Evolutionary conservation across 2,113 vertebrate species (phyloP), one percentile per base, ranked within the genome.

Genomic region (Brachionichthys hirsutus): DNA sequence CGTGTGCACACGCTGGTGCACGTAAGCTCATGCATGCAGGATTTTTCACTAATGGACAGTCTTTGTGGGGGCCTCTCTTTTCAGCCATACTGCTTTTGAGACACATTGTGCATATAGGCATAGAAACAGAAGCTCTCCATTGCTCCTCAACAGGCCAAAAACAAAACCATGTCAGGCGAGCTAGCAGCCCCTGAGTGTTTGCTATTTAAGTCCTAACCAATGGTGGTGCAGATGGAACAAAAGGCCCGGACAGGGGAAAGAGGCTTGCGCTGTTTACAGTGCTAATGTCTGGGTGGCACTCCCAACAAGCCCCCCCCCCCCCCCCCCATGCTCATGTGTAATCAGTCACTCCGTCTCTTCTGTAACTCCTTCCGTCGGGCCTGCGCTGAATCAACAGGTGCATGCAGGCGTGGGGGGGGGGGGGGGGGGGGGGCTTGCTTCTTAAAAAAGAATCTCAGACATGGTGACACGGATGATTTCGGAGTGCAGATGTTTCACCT

Each of bases 81-180:
- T 88, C 80, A 89, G 73, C 75, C 58, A 71, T 72, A 70, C 82
- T 85, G 82, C 87, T 84, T 89, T 87, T 84, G 69, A 89, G 80
- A 74, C 78, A 79, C 84, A 78, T 85, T 85, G 77, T 80, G 82
- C 70, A 73, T 16, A 73, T 16, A 78, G 72, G 75, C 82, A 83
- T 87, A 82, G 81, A 87, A 89, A 89, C 82, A 88, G 84, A 88
- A 88, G 82, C 87, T 88, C 86, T 88, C 83, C 84, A 85, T 85
- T 89, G 80, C 67, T 65, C 69, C 64, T 87, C 81, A 88, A 87
- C 81, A 71, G 83, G 75, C 70, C 74, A 85, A 89, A 89, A 89
- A 86, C 85, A 89, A 88, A 90, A 87, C 81, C 71, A 50, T 87
- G 86, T 89, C 83, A 87, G 87, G 77, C 87, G 77, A 90, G 87